Evolutionary conservation across 2,113 vertebrate genomes (phyloP).

Genomic region (Hyaena hyaena): DNA sequence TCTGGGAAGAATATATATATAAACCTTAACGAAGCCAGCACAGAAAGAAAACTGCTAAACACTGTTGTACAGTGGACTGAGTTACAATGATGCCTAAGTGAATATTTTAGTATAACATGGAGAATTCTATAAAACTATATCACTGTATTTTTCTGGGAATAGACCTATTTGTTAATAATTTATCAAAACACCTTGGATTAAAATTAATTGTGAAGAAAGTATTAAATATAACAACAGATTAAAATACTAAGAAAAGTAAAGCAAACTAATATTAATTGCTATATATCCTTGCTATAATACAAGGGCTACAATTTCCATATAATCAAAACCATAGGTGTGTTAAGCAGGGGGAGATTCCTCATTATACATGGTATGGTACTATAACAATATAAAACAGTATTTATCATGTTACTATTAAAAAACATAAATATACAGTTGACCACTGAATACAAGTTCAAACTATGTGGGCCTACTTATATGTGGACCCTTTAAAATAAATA

Average conservation of each 20-base stretch:
- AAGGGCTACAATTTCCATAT: neutral
- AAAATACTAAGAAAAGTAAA: constrained; percentile 31
- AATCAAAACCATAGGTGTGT: neutral
- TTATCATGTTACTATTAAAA: neutral
- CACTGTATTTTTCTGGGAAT: neutral
- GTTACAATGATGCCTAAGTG: neutral
- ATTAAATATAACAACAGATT: constrained; percentile 21
- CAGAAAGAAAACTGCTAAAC: neutral
- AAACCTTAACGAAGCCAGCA: constrained; percentile 24
- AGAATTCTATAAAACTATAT: neutral
- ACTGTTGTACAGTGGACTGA: neutral
- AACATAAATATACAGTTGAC: neutral
- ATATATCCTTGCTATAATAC: neutral
- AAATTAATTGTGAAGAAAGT: constrained; percentile 43
- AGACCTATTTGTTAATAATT: neutral
- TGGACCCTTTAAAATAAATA: neutral
- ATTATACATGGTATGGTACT: neutral
- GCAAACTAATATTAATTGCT: neutral
- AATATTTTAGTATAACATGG: constrained; percentile 38
- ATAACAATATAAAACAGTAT: neutral
- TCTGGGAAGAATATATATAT: constrained; percentile 15
- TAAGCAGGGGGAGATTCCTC: neutral
- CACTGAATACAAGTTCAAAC: neutral
- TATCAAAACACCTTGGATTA: constrained; percentile 15
- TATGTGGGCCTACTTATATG: neutral